Base-by-base conservation (phyloP, 2,888 invertebrate genomes). In the Autographa pulchrina region DNA sequence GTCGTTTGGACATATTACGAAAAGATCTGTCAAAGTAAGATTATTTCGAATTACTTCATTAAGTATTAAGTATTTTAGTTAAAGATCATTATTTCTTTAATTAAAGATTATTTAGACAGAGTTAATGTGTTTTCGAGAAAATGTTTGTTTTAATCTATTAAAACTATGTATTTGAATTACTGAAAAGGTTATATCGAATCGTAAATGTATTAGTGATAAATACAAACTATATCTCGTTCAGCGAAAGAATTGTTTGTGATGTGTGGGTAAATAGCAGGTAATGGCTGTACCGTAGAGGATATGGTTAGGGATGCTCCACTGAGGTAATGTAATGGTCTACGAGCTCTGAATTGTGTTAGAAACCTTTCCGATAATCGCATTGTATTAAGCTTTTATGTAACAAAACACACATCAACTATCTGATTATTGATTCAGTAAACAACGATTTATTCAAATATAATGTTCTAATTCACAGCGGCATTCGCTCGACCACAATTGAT, bases 281-380 rank as follows among this genome's bases (percentile, higher is more conserved):
- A 48, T 6, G 79, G 74, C 69, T 71, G 74, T 75, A 20, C 54
- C 54, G 63, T 62, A 14, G 65, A 20, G 66, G 65, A 65, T 67
- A 66, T 38, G 80, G 82, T 68, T 58, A 59, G 77, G 77, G 70
- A 61, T 72, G 65, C 77, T 77, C 82, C 64, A 70, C 70, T 71
- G 65, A 77, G 77, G 80, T 79, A 82, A 84, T 82, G 72, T 83
- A 71, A 84, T 77, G 82, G 75, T 77, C 80, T 65, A 68, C 71
- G 70, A 71, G 62, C 62, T 62, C 73, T 82, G 82, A 84, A 82
- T 82, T 83, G 82, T 84, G 77, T 84, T 77, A 83, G 77, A 84
- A 82, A 82, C 80, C 62, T 65, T 84, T 84, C 75, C 71, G 70
- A 77, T 84, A 75, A 74, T 77, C 62, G 70, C 84, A 71, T 84